Conservation (phyloP, 2,113 vertebrate species). For the Perca schrenkii region DNA sequence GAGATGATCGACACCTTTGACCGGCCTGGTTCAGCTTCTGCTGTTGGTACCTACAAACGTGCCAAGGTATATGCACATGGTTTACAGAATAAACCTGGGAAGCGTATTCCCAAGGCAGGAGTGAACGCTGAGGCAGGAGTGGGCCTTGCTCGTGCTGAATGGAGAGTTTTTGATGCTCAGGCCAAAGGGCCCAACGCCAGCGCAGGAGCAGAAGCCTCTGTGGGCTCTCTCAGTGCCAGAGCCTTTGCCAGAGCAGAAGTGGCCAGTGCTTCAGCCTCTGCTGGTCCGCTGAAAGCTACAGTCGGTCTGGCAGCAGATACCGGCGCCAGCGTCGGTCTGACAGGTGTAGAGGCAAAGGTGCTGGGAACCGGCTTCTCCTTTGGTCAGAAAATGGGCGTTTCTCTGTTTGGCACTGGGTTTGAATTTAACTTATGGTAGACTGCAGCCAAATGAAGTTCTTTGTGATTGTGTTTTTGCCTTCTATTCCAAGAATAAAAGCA, state of each 20-base stretch:
- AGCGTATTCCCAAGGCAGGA: not conserved
- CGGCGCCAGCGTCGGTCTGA: accelerated
- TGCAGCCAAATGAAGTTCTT: not conserved
- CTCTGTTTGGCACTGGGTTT: not conserved
- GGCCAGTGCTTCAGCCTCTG: conserved; percentile 20
- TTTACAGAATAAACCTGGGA: too few species aligned
- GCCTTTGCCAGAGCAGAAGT: not conserved
- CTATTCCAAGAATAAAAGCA: too few species aligned
- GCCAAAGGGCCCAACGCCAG: conserved; percentile 28
- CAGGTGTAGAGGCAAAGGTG: not conserved
- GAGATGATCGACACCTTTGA: too few species aligned
- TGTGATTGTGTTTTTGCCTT: not conserved
- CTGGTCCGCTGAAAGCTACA: not conserved
- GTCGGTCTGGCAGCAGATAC: not conserved
- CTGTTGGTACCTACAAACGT: not conserved
- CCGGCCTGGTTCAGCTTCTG: too few species aligned
- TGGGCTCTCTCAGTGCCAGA: accelerated
- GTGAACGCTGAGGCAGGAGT: not conserved
- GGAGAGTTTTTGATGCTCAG: accelerated
- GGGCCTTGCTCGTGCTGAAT: conserved; percentile 4
- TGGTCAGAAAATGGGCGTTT: accelerated
- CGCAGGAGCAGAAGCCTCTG: accelerated
- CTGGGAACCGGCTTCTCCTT: not conserved
- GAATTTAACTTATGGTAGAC: not conserved
- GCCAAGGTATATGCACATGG: not conserved